Evolutionary conservation across 2,888 invertebrate species (phyloP).

Genomic region (Troglohyphantes excavatus): DNA sequence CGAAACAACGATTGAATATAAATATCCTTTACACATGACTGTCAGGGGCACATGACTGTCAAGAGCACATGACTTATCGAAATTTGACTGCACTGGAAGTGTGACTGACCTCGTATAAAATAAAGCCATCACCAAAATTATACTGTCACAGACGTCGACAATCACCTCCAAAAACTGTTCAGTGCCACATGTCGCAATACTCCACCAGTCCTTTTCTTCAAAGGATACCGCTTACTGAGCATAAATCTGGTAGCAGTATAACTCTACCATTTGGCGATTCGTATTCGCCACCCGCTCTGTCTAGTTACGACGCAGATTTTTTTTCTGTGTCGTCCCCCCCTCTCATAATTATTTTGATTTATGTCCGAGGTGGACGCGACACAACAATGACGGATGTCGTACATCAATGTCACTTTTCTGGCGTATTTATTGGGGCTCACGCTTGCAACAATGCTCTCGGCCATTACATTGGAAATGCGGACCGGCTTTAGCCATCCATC

Average conservation of each 20-base stretch:
- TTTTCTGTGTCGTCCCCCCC: conserved; percentile 10
- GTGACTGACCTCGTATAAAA: too few relatives aligned
- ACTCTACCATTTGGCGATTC: neutral
- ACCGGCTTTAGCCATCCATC: neutral
- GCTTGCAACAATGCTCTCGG: conserved; percentile 57
- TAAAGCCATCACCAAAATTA: too few relatives aligned
- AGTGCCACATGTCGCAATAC: too few relatives aligned
- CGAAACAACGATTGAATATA: too few relatives aligned
- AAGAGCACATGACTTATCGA: too few relatives aligned
- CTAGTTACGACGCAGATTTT: neutral
- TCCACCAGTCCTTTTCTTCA: neutral
- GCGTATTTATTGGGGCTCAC: conserved; percentile 47
- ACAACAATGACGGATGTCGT: conserved; percentile 73
- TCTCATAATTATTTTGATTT: conserved; percentile 69
- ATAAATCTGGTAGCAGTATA: neutral
- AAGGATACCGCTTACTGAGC: neutral
- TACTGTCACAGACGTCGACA: too few relatives aligned
- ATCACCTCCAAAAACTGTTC: too few relatives aligned
- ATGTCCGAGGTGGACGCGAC: conserved; percentile 47
- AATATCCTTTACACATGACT: too few relatives aligned
- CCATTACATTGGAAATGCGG: conserved; percentile 55
- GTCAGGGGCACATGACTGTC: too few relatives aligned
- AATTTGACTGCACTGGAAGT: too few relatives aligned
- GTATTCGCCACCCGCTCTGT: conserved; percentile 3
- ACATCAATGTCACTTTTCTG: conserved; percentile 52